Percentiles rank a stretch among this genome's conserved stretches.
phyloP scores from a whole-genome alignment of 53 echinoderm and acorn worm genomes.

The Echinometra lucunter region DNA sequence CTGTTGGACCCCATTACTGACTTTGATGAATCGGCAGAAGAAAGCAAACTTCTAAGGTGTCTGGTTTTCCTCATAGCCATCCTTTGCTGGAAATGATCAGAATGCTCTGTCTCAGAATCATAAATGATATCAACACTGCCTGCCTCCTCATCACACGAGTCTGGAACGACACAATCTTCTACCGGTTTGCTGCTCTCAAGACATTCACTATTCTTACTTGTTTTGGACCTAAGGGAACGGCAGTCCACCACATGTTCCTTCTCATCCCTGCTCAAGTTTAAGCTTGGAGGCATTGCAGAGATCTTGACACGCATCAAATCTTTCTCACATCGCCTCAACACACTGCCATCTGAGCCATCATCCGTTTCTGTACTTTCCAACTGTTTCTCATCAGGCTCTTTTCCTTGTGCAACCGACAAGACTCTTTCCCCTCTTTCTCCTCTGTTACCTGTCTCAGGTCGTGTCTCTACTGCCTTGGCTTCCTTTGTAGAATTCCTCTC shows the following conservation, averaged over 20 bases:
- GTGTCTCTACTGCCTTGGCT: background rate
- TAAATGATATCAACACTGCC: background rate
- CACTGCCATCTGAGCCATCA: background rate
- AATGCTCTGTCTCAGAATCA: background rate
- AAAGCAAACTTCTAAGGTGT: background rate
- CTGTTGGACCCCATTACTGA: background rate
- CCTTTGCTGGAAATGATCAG: background rate
- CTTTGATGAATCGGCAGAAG: background rate
- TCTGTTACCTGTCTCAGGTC: background rate
- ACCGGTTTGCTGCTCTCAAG: background rate
- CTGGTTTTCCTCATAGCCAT: slow-evolving; percentile 19
- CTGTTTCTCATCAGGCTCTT: background rate
- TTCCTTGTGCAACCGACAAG: background rate
- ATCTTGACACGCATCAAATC: background rate
- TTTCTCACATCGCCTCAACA: background rate
- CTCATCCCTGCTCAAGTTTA: background rate
- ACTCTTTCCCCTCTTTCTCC: background rate
- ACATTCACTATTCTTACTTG: background rate
- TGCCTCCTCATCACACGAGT: background rate
- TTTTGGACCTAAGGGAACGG: background rate
- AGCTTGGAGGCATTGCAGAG: background rate
- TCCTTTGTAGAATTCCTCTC: background rate
- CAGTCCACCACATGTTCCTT: background rate
- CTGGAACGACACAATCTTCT: background rate
- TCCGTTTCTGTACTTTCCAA: background rate